Conservation (phyloP, 2,888 invertebrate genomes). For the Corythucha ciliata region DNA sequence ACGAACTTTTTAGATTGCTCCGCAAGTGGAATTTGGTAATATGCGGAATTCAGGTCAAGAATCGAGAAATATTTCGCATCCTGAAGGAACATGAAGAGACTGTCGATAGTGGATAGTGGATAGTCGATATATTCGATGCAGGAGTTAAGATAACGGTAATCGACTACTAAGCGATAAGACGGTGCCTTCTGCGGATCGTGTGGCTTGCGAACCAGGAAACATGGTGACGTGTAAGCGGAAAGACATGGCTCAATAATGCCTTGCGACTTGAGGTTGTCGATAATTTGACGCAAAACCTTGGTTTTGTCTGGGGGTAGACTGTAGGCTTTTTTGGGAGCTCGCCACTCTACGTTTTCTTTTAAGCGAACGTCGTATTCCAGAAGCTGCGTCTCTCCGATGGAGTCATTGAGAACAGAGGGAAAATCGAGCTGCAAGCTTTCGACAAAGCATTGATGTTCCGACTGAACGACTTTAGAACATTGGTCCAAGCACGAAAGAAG, state of each 20-base stretch:
- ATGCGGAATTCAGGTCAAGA: constrained; percentile 25
- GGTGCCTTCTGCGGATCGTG: constrained; percentile 11
- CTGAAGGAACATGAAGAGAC: background rate
- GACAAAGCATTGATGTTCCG: too few relatives aligned
- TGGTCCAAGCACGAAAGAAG: too few relatives aligned
- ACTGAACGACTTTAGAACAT: too few relatives aligned
- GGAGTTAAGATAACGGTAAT: constrained; percentile 26
- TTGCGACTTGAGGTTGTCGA: too few relatives aligned
- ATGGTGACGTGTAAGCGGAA: constrained; percentile 7
- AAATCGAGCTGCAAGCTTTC: too few relatives aligned
- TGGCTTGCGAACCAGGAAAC: constrained; percentile 17
- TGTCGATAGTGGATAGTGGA: constrained; percentile 7
- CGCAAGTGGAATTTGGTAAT: constrained; percentile 24
- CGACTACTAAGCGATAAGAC: constrained; percentile 31
- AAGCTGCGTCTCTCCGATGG: too few relatives aligned
- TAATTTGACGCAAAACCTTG: too few relatives aligned
- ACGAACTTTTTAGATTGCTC: constrained; percentile 12
- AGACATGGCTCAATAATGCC: constrained; percentile 1
- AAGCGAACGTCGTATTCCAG: too few relatives aligned
- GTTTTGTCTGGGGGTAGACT: too few relatives aligned
- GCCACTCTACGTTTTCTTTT: too few relatives aligned
- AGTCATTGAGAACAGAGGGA: too few relatives aligned
- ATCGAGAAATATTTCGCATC: constrained; percentile 21
- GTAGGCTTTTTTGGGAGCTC: too few relatives aligned
- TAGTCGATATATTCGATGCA: constrained; percentile 5